These are phyloP conservation scores for Caenorhabditis parvicauda DNA, from an alignment of 2,888 invertebrate genomes.

Conservation along the genomic window DNA sequence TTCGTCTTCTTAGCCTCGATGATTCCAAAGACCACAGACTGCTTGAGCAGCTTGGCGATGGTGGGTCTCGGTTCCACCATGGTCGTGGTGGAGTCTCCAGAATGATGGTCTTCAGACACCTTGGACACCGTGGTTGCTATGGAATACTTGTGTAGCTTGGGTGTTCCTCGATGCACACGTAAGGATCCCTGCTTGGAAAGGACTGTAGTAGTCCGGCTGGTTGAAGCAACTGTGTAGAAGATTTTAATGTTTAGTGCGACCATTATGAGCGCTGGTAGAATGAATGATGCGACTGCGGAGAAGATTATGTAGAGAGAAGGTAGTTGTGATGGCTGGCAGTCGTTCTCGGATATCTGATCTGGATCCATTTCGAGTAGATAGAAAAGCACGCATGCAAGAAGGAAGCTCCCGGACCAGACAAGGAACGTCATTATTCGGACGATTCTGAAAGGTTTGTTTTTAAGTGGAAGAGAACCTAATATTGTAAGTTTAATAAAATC, in stretches of 20 bases:
- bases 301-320: slow-evolving; percentile 55
- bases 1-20: slow-evolving; percentile 26
- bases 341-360: slow-evolving; percentile 11
- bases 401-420: slow-evolving; percentile 89
- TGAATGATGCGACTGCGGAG: slow-evolving; percentile 59
- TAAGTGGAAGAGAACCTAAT: background rate
- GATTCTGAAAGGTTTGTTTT: slow-evolving; percentile 32
- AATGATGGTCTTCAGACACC: no score
- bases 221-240: slow-evolving; percentile 52
- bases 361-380: slow-evolving; percentile 66
- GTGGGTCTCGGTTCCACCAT: slow-evolving; percentile 10
- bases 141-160: no score
- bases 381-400: slow-evolving; percentile 91
- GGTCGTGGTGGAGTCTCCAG: background rate
- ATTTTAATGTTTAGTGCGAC: slow-evolving; percentile 55
- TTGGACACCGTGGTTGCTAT: no score
- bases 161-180: slow-evolving; percentile 54
- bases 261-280: slow-evolving; percentile 58
- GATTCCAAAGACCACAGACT: slow-evolving; percentile 32
- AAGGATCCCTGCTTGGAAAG: slow-evolving; percentile 38
- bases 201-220: slow-evolving; percentile 35
- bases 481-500: background rate
- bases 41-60: slow-evolving; percentile 28
- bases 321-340: slow-evolving; percentile 51
- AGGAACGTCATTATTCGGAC: slow-evolving; percentile 54